Evolutionary conservation across 2,888 invertebrate species (phyloP), one percentile per base, ranked within the genome.

Genomic region (Cataglyphis altisquamis): DNA sequence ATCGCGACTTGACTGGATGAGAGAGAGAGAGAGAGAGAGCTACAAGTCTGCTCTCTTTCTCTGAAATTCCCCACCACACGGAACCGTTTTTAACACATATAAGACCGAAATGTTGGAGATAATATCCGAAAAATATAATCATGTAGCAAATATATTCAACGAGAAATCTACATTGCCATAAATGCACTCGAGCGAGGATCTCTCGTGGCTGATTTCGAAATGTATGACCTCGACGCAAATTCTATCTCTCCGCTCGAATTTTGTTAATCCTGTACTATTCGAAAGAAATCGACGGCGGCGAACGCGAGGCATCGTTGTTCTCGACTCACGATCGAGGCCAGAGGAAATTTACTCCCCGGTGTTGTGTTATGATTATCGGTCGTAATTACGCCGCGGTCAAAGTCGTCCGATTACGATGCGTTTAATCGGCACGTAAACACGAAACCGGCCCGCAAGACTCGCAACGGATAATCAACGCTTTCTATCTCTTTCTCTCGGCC

Each of bases 311-410:
- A 25, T 48, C 64, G 52, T 25, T 1, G 25, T 1, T 66, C 36
- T 67, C 75, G 62, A 36, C 55, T 68, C 68, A 2, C 78, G 25
- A 70, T 78, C 78, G 78, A 78, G 72, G 72, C 72, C 60, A 70
- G 73, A 72, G 78, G 73, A 78, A 78, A 78, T 78, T 78, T 78
- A 78, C 78, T 78, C 78, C 45, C 32, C 45, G 73, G 72, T 70
- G 57, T 78, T 45, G 72, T 18, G 78, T 60, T 72, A 45, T 55
- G 73, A 72, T 78, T 70, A 78, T 78, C 78, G 41, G 32, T 1
- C 32, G 73, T 36, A 72, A 78, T 78, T 78, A 60, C 78, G 60
- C 68, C 78, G 72, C 78, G 78, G 78, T 78, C 78, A 78, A 72
- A 78, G 60, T 78, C 73, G 73, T 60, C 60, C 78, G 78, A 78